Percentiles rank a stretch among this genome's conserved stretches.
Evolutionary conservation across 2,797 vertebrate genomes (phyloP).

Genomic region (Silurus aristotelis): DNA sequence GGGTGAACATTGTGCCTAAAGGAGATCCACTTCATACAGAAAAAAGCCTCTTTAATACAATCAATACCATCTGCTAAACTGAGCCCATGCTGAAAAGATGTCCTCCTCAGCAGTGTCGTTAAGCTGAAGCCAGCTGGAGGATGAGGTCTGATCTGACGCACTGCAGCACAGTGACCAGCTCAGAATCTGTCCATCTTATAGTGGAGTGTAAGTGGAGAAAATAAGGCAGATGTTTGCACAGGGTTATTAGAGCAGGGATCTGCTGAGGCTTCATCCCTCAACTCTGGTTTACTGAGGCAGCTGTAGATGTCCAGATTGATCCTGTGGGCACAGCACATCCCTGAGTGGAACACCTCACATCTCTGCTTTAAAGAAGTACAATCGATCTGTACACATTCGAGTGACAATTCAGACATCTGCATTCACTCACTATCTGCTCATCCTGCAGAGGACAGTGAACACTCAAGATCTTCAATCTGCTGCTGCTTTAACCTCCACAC

Average conservation of each 20-base stretch:
- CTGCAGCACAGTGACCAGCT: constrained; percentile 48
- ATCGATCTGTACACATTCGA: constrained; percentile 64
- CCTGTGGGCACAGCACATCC: constrained; percentile 55
- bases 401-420: neutral
- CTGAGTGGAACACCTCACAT: constrained; percentile 29
- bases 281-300: constrained; percentile 46
- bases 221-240: constrained; percentile 15
- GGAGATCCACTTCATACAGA: neutral
- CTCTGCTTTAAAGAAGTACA: constrained; percentile 66
- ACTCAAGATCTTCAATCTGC: neutral
- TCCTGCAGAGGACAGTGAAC: neutral
- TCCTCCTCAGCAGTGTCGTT: constrained; percentile 40
- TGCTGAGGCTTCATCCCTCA: constrained; percentile 63
- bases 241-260: constrained; percentile 3
- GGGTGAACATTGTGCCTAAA: neutral
- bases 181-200: constrained; percentile 68
- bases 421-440: neutral
- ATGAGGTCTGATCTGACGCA: constrained; percentile 40
- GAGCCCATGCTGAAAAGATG: constrained; percentile 7
- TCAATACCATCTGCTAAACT: constrained; percentile 37
- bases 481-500: neutral
- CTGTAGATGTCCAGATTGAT: constrained; percentile 53
- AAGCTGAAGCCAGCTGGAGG: constrained; percentile 38
- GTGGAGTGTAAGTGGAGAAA: constrained; percentile 35
- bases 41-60: constrained; percentile 13